phyloP scores from a whole-genome alignment of 1,140 invertebrate genomes.

The Drosophila ogumai region DNA sequence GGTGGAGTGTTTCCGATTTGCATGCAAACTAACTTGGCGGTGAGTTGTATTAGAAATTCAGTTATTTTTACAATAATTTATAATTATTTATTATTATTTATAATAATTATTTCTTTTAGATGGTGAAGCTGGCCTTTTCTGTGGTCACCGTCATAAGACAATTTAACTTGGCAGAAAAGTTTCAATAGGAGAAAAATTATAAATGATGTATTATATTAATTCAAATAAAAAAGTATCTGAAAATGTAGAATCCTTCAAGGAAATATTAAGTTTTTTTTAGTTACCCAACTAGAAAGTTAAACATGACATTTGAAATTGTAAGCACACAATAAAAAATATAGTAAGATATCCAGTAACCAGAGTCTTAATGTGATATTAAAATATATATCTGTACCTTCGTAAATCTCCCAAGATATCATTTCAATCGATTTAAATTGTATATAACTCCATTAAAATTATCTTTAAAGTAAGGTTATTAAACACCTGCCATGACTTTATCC shows the following conservation, averaged over 20 bases:
- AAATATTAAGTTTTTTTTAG: neutral
- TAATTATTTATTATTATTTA: too few relatives aligned
- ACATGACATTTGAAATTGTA: too few relatives aligned
- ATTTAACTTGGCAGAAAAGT: slow-evolving; percentile 59
- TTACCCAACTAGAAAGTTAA: too few relatives aligned
- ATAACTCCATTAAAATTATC: neutral
- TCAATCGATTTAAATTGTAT: neutral
- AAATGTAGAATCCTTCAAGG: neutral
- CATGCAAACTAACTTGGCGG: slow-evolving; percentile 53
- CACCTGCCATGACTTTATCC: neutral
- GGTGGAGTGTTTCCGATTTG: slow-evolving; percentile 64
- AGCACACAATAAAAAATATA: neutral
- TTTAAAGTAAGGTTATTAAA: too few relatives aligned
- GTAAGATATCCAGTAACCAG: too few relatives aligned
- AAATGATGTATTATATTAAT: too few relatives aligned
- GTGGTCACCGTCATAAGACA: slow-evolving; percentile 57
- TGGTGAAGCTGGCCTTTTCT: slow-evolving; percentile 60
- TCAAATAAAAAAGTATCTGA: too few relatives aligned
- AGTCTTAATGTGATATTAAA: neutral
- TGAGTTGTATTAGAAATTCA: slow-evolving; percentile 6
- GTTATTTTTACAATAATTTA: too few relatives aligned
- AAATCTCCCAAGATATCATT: neutral
- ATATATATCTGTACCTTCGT: accelerated
- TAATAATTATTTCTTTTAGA: slow-evolving; percentile 10
- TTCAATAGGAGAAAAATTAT: slow-evolving; percentile 15